phyloP scores from a whole-genome alignment of 2,113 vertebrate genomes.

The Galbula dea region DNA sequence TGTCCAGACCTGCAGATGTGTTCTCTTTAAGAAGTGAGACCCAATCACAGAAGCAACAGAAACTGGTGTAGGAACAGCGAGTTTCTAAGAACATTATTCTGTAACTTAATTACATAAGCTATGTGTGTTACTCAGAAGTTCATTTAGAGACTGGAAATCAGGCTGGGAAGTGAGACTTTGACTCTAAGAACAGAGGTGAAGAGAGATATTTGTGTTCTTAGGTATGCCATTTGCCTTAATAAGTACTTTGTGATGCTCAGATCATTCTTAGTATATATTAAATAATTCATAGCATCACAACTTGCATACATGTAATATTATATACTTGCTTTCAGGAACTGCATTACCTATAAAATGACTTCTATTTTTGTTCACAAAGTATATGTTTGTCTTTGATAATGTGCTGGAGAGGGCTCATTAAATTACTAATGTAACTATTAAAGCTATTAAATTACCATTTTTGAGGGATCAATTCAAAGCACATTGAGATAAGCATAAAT shows the following conservation, averaged over 20 bases:
- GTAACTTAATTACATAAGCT: neutral
- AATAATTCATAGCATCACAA: neutral
- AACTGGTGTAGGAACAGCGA: neutral
- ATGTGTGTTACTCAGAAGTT: neutral
- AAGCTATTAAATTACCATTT: constrained; percentile 52
- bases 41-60: neutral
- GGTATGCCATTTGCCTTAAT: neutral
- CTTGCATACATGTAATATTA: neutral
- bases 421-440: constrained; percentile 58
- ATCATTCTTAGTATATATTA: neutral
- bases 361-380: constrained; percentile 31
- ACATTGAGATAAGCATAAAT: constrained; percentile 31
- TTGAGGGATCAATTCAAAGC: constrained; percentile 31
- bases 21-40: neutral
- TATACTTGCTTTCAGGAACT: constrained; percentile 23
- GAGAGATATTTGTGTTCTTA: neutral
- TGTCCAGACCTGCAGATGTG: neutral
- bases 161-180: neutral
- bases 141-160: neutral
- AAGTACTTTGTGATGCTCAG: neutral
- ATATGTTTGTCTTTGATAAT: neutral
- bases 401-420: neutral
- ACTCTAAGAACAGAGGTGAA: neutral
- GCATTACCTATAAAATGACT: neutral
- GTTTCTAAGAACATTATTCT: neutral